Percentiles rank a stretch among this genome's conserved stretches.
Conservation (phyloP, 1,140 invertebrate genomes). For the Trachelipus rathkii region DNA sequence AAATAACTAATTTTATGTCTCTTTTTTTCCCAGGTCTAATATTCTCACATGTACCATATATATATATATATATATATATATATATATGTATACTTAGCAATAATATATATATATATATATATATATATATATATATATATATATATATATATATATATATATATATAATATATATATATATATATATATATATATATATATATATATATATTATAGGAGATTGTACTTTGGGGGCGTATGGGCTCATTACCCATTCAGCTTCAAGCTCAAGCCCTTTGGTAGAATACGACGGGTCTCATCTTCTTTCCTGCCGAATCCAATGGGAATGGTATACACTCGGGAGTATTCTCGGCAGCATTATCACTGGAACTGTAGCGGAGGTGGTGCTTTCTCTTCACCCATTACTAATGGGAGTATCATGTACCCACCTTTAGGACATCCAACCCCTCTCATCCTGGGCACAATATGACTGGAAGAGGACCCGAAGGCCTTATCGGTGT, state of each 20-base stretch:
- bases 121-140: too few relatives aligned
- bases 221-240: not conserved
- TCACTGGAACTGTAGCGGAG: not conserved
- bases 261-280: not conserved
- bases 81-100: too few relatives aligned
- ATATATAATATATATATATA: too few relatives aligned
- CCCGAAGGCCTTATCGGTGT: slow-evolving; percentile 33
- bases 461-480: slow-evolving; percentile 32
- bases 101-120: too few relatives aligned
- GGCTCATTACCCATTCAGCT: not conserved
- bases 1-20: too few relatives aligned
- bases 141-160: too few relatives aligned
- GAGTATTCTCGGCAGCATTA: not conserved
- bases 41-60: too few relatives aligned
- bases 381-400: not conserved
- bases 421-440: slow-evolving; percentile 1
- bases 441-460: slow-evolving; percentile 1
- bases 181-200: too few relatives aligned
- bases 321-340: not conserved
- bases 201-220: not conserved
- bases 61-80: too few relatives aligned
- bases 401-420: not conserved
- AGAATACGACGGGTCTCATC: not conserved
- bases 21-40: too few relatives aligned
- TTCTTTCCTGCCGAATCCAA: not conserved